Evolutionary conservation across 1,140 invertebrate genomes (phyloP).

Genomic region (Drosophila truncata): DNA sequence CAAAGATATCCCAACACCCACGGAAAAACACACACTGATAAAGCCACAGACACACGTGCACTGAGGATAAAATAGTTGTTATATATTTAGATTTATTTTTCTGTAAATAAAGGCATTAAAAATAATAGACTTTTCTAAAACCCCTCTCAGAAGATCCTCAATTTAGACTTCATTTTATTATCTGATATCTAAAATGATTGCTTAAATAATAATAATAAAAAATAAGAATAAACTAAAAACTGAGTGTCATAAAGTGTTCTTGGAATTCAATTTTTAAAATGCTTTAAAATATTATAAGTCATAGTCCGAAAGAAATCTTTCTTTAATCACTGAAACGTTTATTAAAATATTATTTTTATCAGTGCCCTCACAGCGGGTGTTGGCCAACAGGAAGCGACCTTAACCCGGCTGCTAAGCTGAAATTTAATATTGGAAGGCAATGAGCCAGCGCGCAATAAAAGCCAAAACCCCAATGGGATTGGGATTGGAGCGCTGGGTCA

Average conservation of each 20-base stretch:
- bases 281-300: background rate
- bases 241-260: too few relatives aligned
- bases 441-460: slow-evolving; percentile 79
- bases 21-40: slow-evolving; percentile 17
- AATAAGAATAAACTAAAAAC: too few relatives aligned
- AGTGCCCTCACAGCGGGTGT: slow-evolving; percentile 9
- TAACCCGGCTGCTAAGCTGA: slow-evolving; percentile 76
- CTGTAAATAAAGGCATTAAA: too few relatives aligned
- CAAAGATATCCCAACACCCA: slow-evolving; percentile 58
- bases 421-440: slow-evolving; percentile 84
- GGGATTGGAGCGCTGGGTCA: slow-evolving; percentile 12
- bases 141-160: too few relatives aligned
- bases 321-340: too few relatives aligned
- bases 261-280: too few relatives aligned
- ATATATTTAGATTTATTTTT: background rate
- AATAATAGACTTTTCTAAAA: too few relatives aligned
- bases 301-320: background rate
- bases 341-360: background rate
- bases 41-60: background rate
- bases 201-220: too few relatives aligned
- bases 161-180: too few relatives aligned
- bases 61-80: background rate
- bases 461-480: slow-evolving; percentile 61
- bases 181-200: too few relatives aligned
- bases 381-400: slow-evolving; percentile 46